These are phyloP conservation scores for Aphelenchoides fujianensis DNA, from an alignment of 1,140 invertebrate genomes.

Conservation along the genomic window DNA sequence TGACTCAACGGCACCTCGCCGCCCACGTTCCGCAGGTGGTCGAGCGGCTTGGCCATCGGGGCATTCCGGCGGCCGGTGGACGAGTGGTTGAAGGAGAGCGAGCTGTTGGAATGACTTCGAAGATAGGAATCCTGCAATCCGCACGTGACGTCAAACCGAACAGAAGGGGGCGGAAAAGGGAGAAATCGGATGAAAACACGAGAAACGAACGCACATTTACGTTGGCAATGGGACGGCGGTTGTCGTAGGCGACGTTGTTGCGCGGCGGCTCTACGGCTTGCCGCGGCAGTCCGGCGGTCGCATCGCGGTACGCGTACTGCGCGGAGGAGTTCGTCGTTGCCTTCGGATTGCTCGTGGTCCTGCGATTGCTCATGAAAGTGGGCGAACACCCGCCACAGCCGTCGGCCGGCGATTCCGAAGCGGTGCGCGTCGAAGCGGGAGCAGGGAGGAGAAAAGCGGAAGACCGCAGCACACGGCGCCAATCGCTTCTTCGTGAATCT, in stretches of 20 bases:
- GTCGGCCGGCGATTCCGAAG: no score
- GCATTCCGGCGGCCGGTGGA: neutral
- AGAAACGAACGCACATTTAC: neutral
- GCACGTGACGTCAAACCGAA: no score
- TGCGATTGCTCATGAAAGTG: conserved; percentile 13
- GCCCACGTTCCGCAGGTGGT: conserved; percentile 6
- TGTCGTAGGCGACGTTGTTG: neutral
- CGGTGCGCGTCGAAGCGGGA: no score
- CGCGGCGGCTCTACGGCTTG: neutral
- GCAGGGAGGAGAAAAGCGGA: no score
- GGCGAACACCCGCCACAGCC: neutral
- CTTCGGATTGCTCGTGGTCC: neutral
- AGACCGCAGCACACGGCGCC: no score
- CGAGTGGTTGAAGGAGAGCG: conserved; percentile 2
- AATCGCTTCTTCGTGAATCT: no score
- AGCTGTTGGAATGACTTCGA: conserved; percentile 12
- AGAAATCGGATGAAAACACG: neutral
- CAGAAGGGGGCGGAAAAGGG: no score
- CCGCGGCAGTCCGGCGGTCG: conserved; percentile 1
- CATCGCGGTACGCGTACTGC: neutral
- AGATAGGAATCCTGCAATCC: conserved; percentile 6
- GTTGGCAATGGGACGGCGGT: neutral
- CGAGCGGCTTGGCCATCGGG: neutral
- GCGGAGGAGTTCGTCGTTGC: neutral
- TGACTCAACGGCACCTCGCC: conserved; percentile 10